Base-by-base conservation (phyloP, 2,113 vertebrate species). In the Lipophrys pholis region DNA sequence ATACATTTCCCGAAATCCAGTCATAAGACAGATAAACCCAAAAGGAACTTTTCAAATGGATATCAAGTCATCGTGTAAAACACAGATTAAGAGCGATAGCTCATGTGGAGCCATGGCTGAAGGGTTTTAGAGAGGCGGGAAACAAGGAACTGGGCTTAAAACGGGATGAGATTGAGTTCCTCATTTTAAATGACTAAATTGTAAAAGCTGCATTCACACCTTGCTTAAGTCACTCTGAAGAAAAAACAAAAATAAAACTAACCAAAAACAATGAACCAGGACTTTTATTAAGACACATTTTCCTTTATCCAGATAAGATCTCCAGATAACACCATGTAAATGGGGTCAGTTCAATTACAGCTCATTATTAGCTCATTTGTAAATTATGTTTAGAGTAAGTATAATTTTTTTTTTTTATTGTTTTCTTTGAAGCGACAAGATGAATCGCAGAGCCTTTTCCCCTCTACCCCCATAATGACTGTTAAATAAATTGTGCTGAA, bases 401-500 rank as follows among this genome's bases (percentile, higher is more conserved):
- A 16, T 8, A 1, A 21, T 7, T 72, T 8, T 2, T 59, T 74
- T n/a, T 16, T 8, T 1, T 38, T 7, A 67, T 42, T 8, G 3
- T 59, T 75, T 69, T 35, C 11, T 60, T 54, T 30, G 1, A 39
- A 49, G 40, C 40, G 63, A 46, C 35, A n/a, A 9, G 5, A 41
- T 7, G n/a, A 43, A 12, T 45, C 7, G 15, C 1, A 17, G 10
- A 6, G 36, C 16, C 48, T 35, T 45, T 52, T 42, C 10, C 10
- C 11, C 50, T 67, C 17, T 52, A 8, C 3, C 30, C 36, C 14
- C 63, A 51, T 42, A 50, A 48, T 54, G 35, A 59, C 48, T 16
- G 30, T 17, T 21, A 61, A 10, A 63, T 55, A 59, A 59, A 78
- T 17, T 53, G 36, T 57, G 51, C 49, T 6, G 40, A 2, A 49